Base-by-base conservation (phyloP, 2,113 vertebrate species). In the Salvator merianae region DNA sequence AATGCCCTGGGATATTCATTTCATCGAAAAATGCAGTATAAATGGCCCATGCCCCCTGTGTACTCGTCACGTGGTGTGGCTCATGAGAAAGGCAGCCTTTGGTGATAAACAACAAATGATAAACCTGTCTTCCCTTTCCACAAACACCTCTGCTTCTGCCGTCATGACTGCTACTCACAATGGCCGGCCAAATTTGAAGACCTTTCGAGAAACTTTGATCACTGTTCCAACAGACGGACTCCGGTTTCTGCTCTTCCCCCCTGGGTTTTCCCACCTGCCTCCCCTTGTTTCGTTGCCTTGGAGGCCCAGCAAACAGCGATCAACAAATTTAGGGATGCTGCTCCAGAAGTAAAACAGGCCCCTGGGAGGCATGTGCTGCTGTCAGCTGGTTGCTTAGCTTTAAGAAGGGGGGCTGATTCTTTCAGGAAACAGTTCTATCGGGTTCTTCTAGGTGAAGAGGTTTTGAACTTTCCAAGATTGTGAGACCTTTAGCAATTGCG, bases 211-310 rank as follows among this genome's bases (percentile, higher is more conserved):
- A 68, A 84, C 69, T 2, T 34, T 12, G 32, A 70, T 84, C 81
- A 88, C 86, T 81, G 26, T 86, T 85, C 62, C 70, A 34, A 62
- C 50, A 80, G 76, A 70, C 36, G 26, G 85, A 69, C 82, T 89
- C 90, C 92, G 85, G 81, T 90, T 91, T 92, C 87, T 85, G 69
- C 71, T 87, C 76, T 86, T 83, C 0, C 53, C n/a, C 16, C 78
- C 76, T 55, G 24, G 72, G 59, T 30, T 34, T 50, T 74, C 81
- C 84, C 81, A 62, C 30, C 71, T 28, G 30, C 32, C 59, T 62
- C 32, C 87, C 43, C 16, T 50, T 65, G 62, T 79, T 84, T 34
- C 77, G 83, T 79, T 79, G 68, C 69, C 83, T 92, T 91, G 53
- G 71, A 87, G 84, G 81, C 69, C n/a, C 18, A 22, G 24, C 92